Evolutionary conservation across 2,797 vertebrate species (phyloP), one percentile per base, ranked within the genome.

Genomic region (Parambassis ranga): DNA sequence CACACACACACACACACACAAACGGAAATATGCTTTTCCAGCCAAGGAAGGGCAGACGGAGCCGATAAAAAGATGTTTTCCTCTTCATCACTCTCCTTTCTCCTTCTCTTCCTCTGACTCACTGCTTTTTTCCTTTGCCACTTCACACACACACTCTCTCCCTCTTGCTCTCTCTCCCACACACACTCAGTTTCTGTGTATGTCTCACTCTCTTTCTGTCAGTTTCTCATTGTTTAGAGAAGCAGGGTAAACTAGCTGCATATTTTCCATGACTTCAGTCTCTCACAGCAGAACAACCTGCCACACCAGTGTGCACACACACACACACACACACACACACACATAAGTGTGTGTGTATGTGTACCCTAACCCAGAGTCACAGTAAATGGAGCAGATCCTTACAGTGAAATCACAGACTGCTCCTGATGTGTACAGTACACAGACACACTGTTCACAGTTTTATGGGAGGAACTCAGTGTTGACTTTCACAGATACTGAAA

Each of bases 241-340:
- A 87, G 82, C 81, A 79, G 81, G 86, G 85, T 91, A 94, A 92
- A 92, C 90, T 89, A 68, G 73, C 75, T 78, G 77, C 81, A 90
- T 92, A 91, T 91, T 93, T 94, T 93, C 92, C 93, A 93, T 93
- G 88, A 93, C 91, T 92, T 92, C 91, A 92, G 87, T 62, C 66
- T 77, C 64, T 58, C 36, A 7, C 46, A 71, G 74, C 68, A 69
- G 58, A 79, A 36, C 61, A 85, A 79, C 80, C 75, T 77, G 71
- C 52, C 72, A 26, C 41, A 55, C 57, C 7, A 10, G 24, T 57
- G 49, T 28, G 46, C 64, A 62, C 75, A 60, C 55, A 64, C 35
- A 51, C n/a, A n/a, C n/a, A n/a, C n/a, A n/a, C n/a, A n/a, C n/a
- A n/a, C n/a, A 26, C 35, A 50, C 52, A 42, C 50, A 36, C 30